Evolutionary conservation across 2,113 vertebrate genomes (phyloP).

Genomic region (Cinclus mexicanus): DNA sequence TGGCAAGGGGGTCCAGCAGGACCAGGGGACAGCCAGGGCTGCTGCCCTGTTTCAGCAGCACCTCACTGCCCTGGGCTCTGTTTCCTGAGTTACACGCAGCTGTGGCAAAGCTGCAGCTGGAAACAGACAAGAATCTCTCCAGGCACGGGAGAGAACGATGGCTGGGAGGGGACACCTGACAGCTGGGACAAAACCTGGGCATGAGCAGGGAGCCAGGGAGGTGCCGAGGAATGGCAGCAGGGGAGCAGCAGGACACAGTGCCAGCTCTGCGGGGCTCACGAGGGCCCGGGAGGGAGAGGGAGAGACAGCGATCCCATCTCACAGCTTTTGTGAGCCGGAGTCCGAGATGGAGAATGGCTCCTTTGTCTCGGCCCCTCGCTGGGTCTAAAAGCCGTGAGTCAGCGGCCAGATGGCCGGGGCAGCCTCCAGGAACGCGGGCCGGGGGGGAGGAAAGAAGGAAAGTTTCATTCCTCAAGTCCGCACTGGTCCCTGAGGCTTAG

Average conservation of each 20-base stretch:
- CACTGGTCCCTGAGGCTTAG: neutral
- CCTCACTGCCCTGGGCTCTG: neutral
- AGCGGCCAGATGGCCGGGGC: constrained; percentile 4
- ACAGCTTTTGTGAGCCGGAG: neutral
- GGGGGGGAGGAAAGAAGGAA: neutral
- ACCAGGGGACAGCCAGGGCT: neutral
- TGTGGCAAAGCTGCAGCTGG: neutral
- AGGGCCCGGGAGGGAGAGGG: neutral
- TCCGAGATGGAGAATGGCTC: neutral
- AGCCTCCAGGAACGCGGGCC: neutral
- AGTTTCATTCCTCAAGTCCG: neutral
- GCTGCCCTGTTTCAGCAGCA: neutral
- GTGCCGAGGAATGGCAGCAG: fast-evolving
- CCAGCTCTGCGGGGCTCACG: neutral
- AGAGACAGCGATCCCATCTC: neutral
- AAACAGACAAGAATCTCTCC: neutral
- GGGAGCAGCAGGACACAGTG: neutral
- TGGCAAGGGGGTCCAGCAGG: fast-evolving
- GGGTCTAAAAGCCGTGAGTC: constrained; percentile 3
- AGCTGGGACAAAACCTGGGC: neutral
- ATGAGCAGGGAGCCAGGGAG: neutral
- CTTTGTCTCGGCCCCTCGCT: neutral
- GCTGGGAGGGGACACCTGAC: neutral
- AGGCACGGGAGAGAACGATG: neutral
- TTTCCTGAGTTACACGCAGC: fast-evolving